Evolutionary conservation across 2,888 invertebrate species (phyloP), one percentile per base, ranked within the genome.

Genomic region (Watsonalla binaria): DNA sequence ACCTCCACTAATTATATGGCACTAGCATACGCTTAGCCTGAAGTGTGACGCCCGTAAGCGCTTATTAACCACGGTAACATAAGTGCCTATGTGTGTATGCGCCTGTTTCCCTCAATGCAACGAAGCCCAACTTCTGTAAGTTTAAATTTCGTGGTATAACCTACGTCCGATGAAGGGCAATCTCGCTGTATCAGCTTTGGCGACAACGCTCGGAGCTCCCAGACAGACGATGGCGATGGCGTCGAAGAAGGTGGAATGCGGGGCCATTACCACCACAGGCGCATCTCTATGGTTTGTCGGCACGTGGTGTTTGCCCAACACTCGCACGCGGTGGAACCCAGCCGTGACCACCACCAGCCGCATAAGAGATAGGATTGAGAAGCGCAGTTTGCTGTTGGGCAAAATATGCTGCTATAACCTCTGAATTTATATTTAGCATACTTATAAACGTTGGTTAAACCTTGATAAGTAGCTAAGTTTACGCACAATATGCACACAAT

Each of bases 231-330:
- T 95, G 68, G 96, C 93, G 61, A 98, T 92, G 57, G 96, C 95
- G 86, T 98, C 98, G 87, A 96, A 95, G 93, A 95, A 97, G 56
- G 96, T 94, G 45, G 98, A 97, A 82, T 98, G 98, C 5, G 98
- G 98, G 5, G 97, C 98, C 59, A 96, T 93, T 54, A 95, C 95
- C 61, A 98, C 88, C 63, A 98, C 94, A 1, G 97, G 96, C 5
- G 98, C 98, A 63, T 96, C 95, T 24, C 95, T 68, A 13, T 76
- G 84, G 64, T 76, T 76, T 8, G 84, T 78, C 76, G 78, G 91
- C 80, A 83, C 61, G 70, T 88, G 84, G 65, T 84, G 80, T 63
- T 92, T 91, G 52, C 98, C 98, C 78, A 94, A 93, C 68, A 95
- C 92, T 68, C 92, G 93, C 64, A 98, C 92, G 69, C 94, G 93